These are phyloP conservation scores for Cephalotes varians DNA, from an alignment of 2,888 invertebrate genomes.

Conservation along the genomic window DNA sequence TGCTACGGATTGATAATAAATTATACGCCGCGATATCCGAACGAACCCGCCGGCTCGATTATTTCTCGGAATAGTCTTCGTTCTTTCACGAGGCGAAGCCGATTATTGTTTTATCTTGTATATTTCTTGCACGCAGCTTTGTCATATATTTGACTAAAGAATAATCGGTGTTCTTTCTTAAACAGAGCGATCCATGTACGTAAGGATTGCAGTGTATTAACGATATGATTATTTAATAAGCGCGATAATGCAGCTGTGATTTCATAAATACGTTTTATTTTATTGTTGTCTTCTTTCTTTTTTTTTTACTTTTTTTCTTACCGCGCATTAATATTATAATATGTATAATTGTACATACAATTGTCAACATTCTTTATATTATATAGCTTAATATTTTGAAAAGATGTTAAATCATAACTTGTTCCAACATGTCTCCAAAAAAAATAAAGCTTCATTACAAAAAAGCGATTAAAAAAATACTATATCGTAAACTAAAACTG, in stretches of 20 bases:
- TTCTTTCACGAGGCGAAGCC: neutral
- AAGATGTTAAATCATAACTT: neutral
- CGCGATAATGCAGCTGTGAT: neutral
- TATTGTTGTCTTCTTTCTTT: neutral
- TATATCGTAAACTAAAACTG: neutral
- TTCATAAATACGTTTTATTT: conserved; percentile 3
- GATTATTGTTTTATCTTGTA: conserved; percentile 4
- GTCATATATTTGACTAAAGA: neutral
- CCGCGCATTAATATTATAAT: neutral
- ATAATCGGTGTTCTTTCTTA: neutral
- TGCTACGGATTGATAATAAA: conserved; percentile 43
- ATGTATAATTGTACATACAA: too few relatives aligned
- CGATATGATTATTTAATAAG: conserved; percentile 10
- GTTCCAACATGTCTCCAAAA: neutral
- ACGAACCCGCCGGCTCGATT: neutral
- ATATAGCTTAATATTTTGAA: neutral
- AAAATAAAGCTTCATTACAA: neutral
- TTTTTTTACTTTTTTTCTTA: neutral
- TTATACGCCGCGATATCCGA: conserved; percentile 9
- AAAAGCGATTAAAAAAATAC: neutral
- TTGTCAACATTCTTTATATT: neutral
- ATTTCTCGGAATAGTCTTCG: conserved; percentile 14
- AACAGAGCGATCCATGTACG: neutral
- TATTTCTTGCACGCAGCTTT: neutral
- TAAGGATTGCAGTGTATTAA: neutral